These are phyloP conservation scores for Sinohyriopsis cumingii DNA, from an alignment of 2,888 invertebrate species.

Conservation along the genomic window DNA sequence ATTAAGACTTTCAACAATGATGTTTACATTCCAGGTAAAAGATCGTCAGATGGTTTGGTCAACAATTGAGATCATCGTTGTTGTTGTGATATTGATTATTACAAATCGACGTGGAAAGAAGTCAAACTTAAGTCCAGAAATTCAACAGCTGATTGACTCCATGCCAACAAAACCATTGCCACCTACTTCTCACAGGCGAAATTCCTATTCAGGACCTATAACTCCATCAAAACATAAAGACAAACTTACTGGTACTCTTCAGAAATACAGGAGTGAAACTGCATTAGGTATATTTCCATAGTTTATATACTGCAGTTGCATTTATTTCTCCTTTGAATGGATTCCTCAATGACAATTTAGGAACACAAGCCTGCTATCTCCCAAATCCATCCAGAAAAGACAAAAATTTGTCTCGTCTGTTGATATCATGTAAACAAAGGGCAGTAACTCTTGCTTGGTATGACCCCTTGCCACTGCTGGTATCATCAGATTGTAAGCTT, in stretches of 20 bases:
- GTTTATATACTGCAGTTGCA: too few species aligned
- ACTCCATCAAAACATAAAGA: constrained; percentile 27
- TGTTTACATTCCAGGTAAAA: constrained; percentile 36
- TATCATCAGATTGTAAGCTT: too few species aligned
- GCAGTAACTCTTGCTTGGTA: too few species aligned
- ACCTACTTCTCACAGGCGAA: constrained; percentile 28
- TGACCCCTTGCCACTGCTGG: too few species aligned
- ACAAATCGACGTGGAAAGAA: constrained; percentile 25
- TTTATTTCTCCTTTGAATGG: too few species aligned
- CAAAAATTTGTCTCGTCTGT: too few species aligned
- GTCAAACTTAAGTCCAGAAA: constrained; percentile 33
- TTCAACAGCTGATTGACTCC: constrained; percentile 33
- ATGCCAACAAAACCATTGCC: constrained; percentile 33
- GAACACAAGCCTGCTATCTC: too few species aligned
- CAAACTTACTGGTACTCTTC: constrained; percentile 19
- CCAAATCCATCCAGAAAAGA: too few species aligned
- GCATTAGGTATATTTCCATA: constrained; percentile 36
- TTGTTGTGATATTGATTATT: constrained; percentile 37
- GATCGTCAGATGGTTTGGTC: constrained; percentile 52
- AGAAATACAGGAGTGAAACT: constrained; percentile 50
- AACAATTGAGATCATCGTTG: constrained; percentile 40
- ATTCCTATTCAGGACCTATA: constrained; percentile 42
- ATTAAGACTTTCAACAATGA: too few species aligned
- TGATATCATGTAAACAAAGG: too few species aligned
- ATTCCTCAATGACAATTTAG: too few species aligned